Conservation (phyloP, 2,888 invertebrate genomes). For the Poecilus cupreus region DNA sequence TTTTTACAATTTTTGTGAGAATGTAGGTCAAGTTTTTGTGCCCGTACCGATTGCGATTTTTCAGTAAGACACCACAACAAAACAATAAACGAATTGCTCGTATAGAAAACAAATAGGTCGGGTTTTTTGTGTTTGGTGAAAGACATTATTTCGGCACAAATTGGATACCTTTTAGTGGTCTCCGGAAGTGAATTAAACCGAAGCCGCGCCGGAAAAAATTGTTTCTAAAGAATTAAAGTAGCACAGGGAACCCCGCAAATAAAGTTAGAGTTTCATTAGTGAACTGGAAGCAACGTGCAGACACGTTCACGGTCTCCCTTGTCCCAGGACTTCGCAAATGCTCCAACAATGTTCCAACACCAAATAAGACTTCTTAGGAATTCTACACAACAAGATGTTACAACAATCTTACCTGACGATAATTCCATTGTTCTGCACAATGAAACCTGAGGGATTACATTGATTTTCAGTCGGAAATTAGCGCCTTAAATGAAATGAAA, state of each 20-base stretch:
- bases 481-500: not conserved
- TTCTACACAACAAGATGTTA: conserved; percentile 32
- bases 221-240: conserved; percentile 58
- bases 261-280: conserved; percentile 59
- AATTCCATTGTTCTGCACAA: not conserved
- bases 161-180: conserved; percentile 56
- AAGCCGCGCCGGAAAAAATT: conserved; percentile 52
- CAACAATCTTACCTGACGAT: not conserved
- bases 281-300: conserved; percentile 45
- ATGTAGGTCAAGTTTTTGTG: no score
- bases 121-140: conserved; percentile 28
- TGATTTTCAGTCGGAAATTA: not conserved
- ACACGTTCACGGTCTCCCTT: not conserved
- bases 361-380: conserved; percentile 5
- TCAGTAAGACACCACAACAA: not conserved
- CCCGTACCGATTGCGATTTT: not conserved
- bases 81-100: conserved; percentile 8
- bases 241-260: conserved; percentile 50
- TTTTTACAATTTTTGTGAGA: no score
- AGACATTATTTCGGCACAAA: conserved; percentile 53
- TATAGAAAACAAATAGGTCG: conserved; percentile 32
- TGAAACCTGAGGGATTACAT: conserved; percentile 1
- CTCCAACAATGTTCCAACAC: conserved; percentile 11
- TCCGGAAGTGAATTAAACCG: conserved; percentile 54
- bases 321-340: not conserved